These are phyloP conservation scores for Rhinella marina DNA, from an alignment of 2,797 vertebrate species.

Conservation along the genomic window DNA sequence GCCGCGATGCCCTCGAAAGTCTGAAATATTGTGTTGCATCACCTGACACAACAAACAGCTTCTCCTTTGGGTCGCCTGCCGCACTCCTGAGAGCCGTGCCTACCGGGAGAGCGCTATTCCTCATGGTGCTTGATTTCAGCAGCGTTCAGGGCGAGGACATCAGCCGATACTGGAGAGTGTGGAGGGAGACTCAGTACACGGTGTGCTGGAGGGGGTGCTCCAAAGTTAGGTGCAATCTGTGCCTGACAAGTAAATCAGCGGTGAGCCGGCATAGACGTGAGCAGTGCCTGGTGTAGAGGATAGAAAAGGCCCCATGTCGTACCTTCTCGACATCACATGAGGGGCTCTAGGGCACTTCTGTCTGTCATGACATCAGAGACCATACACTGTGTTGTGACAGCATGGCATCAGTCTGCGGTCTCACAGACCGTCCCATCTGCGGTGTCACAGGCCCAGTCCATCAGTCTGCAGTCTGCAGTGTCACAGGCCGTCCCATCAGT, in stretches of 20 bases:
- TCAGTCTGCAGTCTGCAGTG: no score
- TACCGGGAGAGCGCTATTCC: slow-evolving; percentile 10
- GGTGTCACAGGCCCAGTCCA: no score
- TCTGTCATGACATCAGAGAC: not conserved
- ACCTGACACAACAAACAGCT: slow-evolving; percentile 30
- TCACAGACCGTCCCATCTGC: no score
- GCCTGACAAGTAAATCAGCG: no score
- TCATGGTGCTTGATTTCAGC: not conserved
- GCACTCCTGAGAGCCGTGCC: not conserved
- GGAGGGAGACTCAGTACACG: no score
- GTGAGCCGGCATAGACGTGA: no score
- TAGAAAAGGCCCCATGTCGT: no score
- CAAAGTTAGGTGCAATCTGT: no score
- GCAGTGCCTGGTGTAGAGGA: no score
- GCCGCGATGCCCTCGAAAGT: slow-evolving; percentile 31
- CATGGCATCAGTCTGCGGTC: not conserved
- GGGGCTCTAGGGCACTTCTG: not conserved
- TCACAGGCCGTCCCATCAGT: no score
- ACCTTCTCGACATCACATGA: not conserved
- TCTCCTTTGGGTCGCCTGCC: not conserved
- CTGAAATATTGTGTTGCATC: slow-evolving; percentile 31
- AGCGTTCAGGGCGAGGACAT: not conserved
- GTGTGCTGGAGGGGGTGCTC: no score
- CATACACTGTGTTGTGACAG: not conserved
- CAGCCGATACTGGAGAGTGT: not conserved